A percentile compares a stretch with the other conserved stretches of the same genome.
Evolutionary conservation across 2,888 invertebrate genomes (phyloP).

Genomic region (Teinopalpus imperialis): DNA sequence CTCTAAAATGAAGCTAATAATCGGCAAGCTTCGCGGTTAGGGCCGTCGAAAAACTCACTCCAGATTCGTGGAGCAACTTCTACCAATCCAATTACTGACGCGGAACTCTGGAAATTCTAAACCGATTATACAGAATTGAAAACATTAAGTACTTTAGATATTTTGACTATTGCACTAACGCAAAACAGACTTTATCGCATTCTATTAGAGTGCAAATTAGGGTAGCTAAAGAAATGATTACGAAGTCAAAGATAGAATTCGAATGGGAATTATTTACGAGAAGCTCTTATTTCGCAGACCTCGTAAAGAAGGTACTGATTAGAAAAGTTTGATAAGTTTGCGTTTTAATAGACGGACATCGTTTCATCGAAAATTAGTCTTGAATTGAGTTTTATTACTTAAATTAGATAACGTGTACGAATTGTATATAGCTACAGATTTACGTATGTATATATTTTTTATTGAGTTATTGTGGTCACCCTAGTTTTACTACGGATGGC

Average conservation of each 20-base stretch:
- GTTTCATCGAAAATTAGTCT: conserved; percentile 50
- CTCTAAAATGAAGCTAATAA: conserved; percentile 45
- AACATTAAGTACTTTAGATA: conserved; percentile 79
- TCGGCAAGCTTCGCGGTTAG: conserved; percentile 51
- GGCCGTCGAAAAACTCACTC: conserved; percentile 63
- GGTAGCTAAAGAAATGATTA: conserved; percentile 46
- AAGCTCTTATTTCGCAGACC: conserved; percentile 65
- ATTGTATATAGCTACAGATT: too few species aligned
- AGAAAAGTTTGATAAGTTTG: conserved; percentile 73
- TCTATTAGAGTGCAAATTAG: conserved; percentile 46
- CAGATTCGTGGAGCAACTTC: conserved; percentile 52
- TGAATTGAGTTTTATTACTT: conserved; percentile 52
- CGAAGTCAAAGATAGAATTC: conserved; percentile 74
- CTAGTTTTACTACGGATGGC: too few species aligned
- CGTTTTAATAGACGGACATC: conserved; percentile 59
- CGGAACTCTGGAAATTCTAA: conserved; percentile 79
- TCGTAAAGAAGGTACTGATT: conserved; percentile 65
- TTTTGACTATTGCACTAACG: conserved; percentile 45
- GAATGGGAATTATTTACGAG: conserved; percentile 71
- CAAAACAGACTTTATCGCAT: conserved; percentile 56
- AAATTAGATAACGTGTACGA: too few species aligned
- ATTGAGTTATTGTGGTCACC: too few species aligned
- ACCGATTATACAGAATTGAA: conserved; percentile 81
- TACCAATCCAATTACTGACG: conserved; percentile 76
- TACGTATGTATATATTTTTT: too few species aligned